Evolutionary conservation across 1,140 invertebrate genomes (phyloP).

Genomic region (Panulirus ornatus): DNA sequence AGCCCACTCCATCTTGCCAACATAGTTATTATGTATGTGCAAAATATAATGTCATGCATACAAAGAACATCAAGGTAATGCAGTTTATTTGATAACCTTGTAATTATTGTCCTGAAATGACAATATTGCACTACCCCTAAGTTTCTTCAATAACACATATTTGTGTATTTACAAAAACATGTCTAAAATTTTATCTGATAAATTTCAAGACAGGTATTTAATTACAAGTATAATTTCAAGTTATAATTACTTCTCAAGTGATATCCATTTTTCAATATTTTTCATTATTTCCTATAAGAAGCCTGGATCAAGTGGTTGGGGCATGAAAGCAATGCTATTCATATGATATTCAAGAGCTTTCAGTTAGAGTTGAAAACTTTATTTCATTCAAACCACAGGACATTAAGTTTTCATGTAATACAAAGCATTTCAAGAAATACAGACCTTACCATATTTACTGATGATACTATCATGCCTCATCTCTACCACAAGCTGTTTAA

Average conservation of each 20-base stretch:
- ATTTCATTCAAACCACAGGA: too few species aligned
- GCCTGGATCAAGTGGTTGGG: conserved; percentile 3
- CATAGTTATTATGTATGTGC: conserved; percentile 7
- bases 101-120: conserved; percentile 2
- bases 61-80: background rate
- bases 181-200: background rate
- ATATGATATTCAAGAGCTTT: too few species aligned
- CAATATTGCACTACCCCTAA: conserved; percentile 32
- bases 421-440: conserved; percentile 1
- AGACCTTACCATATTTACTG: conserved; percentile 11
- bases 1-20: background rate
- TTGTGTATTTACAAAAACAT: conserved; percentile 9
- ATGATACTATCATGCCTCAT: conserved; percentile 16
- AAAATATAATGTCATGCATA: background rate
- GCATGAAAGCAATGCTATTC: conserved; percentile 24
- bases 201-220: too few species aligned
- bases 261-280: background rate
- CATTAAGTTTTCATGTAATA: background rate
- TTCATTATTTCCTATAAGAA: background rate
- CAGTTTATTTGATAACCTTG: background rate
- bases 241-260: background rate
- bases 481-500: background rate
- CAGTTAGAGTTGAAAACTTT: too few species aligned
- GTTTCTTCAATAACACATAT: background rate
- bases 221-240: background rate